Evolutionary conservation across 2,797 vertebrate species (phyloP).

Genomic region (Neopelma chrysocephalum): DNA sequence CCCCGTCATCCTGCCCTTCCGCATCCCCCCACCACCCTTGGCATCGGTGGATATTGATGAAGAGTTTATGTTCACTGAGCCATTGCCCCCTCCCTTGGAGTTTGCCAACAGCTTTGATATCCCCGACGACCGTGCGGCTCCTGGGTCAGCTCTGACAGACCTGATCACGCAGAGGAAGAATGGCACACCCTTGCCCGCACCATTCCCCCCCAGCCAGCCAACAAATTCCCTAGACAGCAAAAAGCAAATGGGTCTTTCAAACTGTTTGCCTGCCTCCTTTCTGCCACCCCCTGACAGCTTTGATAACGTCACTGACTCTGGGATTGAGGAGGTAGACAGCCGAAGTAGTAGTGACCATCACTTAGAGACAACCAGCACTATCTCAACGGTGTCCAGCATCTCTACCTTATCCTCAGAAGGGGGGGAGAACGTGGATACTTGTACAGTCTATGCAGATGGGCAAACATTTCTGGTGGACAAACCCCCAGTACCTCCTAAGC

Average conservation of each 20-base stretch:
- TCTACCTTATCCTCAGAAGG: slow-evolving; percentile 96
- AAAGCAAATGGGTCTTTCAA: slow-evolving; percentile 79
- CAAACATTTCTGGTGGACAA: slow-evolving; percentile 92
- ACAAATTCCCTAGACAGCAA: slow-evolving; percentile 76
- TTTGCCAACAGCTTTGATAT: slow-evolving; percentile 98
- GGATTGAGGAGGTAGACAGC: slow-evolving; percentile 93
- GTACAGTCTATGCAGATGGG: slow-evolving; percentile 90
- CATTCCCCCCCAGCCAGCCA: slow-evolving; percentile 75
- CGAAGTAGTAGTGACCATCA: slow-evolving; percentile 93
- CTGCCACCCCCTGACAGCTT: slow-evolving; percentile 86
- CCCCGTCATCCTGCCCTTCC: slow-evolving; percentile 89
- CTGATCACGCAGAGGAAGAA: slow-evolving; percentile 84
- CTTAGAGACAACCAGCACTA: slow-evolving; percentile 96
- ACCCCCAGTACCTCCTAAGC: slow-evolving; percentile 95
- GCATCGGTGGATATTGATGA: slow-evolving; percentile 94
- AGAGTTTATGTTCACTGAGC: slow-evolving; percentile 94
- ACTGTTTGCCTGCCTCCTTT: slow-evolving; percentile 87
- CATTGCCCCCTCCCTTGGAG: slow-evolving; percentile 94
- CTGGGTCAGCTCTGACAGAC: slow-evolving; percentile 76
- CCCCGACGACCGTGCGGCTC: slow-evolving; percentile 85
- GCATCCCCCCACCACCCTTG: slow-evolving; percentile 91
- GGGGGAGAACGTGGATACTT: slow-evolving; percentile 89
- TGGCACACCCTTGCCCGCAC: slow-evolving; percentile 68
- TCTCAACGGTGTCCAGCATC: slow-evolving; percentile 94
- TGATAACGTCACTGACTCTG: slow-evolving; percentile 87